These are phyloP conservation scores for Selenia dentaria DNA, from an alignment of 2,888 invertebrate genomes.

Conservation along the genomic window DNA sequence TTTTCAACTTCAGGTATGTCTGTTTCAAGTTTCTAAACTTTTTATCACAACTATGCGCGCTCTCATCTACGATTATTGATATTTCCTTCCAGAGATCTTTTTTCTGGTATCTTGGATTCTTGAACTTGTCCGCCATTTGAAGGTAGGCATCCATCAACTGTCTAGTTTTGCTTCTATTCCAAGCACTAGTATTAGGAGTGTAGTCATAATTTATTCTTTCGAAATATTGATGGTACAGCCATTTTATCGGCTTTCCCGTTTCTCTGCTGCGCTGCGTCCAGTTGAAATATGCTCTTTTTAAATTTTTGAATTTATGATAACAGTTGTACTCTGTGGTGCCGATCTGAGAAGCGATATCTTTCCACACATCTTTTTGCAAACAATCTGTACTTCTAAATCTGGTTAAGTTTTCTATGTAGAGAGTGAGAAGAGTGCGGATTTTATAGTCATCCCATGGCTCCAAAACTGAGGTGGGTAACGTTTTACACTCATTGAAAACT, in stretches of 20 bases:
- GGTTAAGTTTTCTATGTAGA: constrained; percentile 68
- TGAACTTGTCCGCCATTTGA: constrained; percentile 66
- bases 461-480: constrained; percentile 52
- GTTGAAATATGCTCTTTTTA: constrained; percentile 70
- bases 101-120: constrained; percentile 65
- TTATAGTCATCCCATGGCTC: constrained; percentile 74
- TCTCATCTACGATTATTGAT: constrained; percentile 57
- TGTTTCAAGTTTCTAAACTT: constrained; percentile 76
- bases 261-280: constrained; percentile 61
- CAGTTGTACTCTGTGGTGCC: constrained; percentile 71
- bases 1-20: constrained; percentile 66
- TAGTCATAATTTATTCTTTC: constrained; percentile 72
- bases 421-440: constrained; percentile 56
- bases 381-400: constrained; percentile 59
- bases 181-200: constrained; percentile 56
- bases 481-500: constrained; percentile 68
- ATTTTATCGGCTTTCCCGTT: constrained; percentile 64
- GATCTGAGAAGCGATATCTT: constrained; percentile 62
- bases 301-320: constrained; percentile 74
- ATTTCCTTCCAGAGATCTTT: constrained; percentile 75
- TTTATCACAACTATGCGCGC: constrained; percentile 63
- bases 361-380: constrained; percentile 74
- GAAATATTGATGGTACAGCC: constrained; percentile 72
- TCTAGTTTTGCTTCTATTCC: constrained; percentile 64
- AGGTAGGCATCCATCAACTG: constrained; percentile 62